Evolutionary conservation across 2,888 invertebrate genomes (phyloP).

Genomic region (Elegia similella): DNA sequence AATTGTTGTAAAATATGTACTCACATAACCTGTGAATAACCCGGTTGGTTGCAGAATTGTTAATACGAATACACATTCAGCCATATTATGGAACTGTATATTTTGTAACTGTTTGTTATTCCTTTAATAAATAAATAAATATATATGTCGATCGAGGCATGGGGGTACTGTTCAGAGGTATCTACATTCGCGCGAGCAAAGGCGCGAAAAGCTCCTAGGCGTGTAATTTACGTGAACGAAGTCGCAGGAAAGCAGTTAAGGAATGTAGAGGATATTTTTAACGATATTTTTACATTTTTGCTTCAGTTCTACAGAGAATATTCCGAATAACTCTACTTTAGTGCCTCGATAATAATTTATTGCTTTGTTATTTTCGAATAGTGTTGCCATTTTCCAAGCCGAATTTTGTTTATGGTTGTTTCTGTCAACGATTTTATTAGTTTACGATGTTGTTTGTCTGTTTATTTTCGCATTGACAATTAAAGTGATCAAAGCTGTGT

Average conservation of each 20-base stretch:
- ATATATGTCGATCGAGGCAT: no score
- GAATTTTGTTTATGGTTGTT: slow-evolving; percentile 3
- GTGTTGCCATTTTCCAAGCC: not conserved
- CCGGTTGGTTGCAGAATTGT: no score
- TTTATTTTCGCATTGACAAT: not conserved
- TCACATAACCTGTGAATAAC: no score
- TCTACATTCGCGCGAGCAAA: no score
- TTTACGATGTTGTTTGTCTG: slow-evolving; percentile 2
- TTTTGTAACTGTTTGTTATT: no score
- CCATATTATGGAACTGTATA: no score
- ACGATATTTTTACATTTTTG: not conserved
- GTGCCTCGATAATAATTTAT: slow-evolving; percentile 9
- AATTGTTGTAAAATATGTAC: no score
- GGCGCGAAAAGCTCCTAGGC: no score
- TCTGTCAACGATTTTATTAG: slow-evolving; percentile 12
- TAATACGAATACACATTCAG: no score
- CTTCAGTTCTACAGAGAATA: not conserved
- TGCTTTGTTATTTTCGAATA: slow-evolving; percentile 8
- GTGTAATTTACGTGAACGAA: no score
- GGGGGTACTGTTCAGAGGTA: no score
- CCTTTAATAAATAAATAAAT: no score
- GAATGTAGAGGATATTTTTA: not conserved
- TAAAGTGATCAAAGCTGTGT: not conserved
- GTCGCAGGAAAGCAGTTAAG: not conserved
- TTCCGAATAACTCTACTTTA: not conserved